Conservation (phyloP, 2,888 invertebrate species). For the Microctonus brassicae region DNA sequence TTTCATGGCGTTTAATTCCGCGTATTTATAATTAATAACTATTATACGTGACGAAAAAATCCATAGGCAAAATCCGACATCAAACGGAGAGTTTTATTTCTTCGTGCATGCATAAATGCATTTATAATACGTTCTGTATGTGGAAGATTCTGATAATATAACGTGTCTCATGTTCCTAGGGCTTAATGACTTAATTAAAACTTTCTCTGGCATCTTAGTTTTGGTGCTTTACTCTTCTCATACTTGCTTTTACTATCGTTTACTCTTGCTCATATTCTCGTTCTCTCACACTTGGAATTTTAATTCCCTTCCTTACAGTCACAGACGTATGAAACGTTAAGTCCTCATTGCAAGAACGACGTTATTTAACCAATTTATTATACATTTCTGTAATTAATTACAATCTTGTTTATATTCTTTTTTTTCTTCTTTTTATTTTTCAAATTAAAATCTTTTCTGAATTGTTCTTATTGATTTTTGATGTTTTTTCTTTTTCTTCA, state of each 20-base stretch:
- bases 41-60: constrained; percentile 10
- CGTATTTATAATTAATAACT: background rate
- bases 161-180: constrained; percentile 26
- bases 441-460: too few species aligned
- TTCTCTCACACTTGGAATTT: constrained; percentile 26
- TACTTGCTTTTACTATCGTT: constrained; percentile 24
- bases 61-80: constrained; percentile 14
- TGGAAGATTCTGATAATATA: constrained; percentile 37
- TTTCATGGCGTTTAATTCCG: constrained; percentile 1
- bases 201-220: constrained; percentile 34
- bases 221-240: constrained; percentile 21
- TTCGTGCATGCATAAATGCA: constrained; percentile 37
- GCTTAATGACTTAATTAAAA: constrained; percentile 34
- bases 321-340: background rate
- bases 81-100: background rate
- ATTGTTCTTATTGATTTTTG: background rate
- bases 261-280: constrained; percentile 23
- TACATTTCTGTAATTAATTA: constrained; percentile 2
- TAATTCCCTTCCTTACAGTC: background rate
- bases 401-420: background rate
- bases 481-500: background rate
- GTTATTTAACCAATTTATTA: background rate
- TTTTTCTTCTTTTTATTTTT: background rate
- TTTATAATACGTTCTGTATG: constrained; percentile 37
- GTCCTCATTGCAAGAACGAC: background rate